phyloP scores from a whole-genome alignment of 2,113 vertebrate genomes.

The Merops nubicus region DNA sequence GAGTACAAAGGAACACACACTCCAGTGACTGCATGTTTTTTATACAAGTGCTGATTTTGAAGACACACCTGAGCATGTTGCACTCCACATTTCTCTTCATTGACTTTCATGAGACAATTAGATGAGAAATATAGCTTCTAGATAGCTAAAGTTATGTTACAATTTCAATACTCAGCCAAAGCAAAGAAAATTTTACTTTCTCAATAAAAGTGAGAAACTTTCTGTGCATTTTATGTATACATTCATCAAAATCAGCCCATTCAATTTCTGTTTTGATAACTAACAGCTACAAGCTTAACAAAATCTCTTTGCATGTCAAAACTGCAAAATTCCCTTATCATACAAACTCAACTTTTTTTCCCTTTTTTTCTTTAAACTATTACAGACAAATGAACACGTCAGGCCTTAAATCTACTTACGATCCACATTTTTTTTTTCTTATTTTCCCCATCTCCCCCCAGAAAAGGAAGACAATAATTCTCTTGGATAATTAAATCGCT shows the following conservation, averaged over 20 bases:
- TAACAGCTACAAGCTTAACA: neutral
- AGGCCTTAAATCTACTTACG: neutral
- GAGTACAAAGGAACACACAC: neutral
- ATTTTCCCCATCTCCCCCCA: accelerated
- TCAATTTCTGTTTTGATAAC: neutral
- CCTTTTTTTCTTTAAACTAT: accelerated
- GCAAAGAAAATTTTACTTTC: neutral
- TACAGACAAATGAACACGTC: neutral
- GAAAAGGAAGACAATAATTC: neutral
- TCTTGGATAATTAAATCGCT: neutral
- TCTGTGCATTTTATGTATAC: neutral
- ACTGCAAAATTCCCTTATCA: neutral
- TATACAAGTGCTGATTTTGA: neutral
- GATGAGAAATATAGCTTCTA: neutral
- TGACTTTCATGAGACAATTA: neutral
- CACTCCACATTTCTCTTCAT: neutral
- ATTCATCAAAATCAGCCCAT: neutral
- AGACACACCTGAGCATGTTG: neutral
- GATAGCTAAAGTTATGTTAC: neutral
- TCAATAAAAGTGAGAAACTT: neutral
- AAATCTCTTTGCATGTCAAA: neutral
- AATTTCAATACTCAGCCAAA: neutral
- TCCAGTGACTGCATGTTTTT: neutral
- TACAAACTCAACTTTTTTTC: neutral
- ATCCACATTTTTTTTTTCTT: neutral